Evolutionary conservation across 1,140 invertebrate species (phyloP).

Genomic region (Polypedilum vanderplanki): DNA sequence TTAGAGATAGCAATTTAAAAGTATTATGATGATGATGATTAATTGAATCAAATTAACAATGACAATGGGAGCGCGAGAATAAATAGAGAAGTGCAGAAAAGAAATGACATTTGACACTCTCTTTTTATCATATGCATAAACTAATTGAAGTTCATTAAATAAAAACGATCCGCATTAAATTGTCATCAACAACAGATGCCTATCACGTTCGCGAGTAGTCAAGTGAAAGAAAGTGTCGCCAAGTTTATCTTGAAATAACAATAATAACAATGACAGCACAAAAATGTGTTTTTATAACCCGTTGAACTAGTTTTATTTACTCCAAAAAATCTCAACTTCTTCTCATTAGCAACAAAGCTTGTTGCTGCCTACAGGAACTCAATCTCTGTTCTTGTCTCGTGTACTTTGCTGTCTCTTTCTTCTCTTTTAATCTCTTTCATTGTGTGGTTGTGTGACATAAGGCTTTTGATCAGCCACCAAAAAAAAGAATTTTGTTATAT

Average conservation of each 20-base stretch:
- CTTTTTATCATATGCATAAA: not conserved
- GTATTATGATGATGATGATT: not conserved
- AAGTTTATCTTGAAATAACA: not conserved
- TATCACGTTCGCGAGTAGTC: not conserved
- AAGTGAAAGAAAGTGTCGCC: constrained; percentile 10
- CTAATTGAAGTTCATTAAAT: not conserved
- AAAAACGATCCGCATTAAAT: not conserved
- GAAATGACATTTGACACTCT: constrained; percentile 17
- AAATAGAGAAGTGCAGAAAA: no score
- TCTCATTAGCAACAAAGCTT: constrained; percentile 8
- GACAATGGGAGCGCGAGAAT: no score
- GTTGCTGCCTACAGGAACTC: constrained; percentile 15
- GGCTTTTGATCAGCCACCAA: not conserved
- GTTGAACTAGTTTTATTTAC: not conserved
- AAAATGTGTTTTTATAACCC: not conserved
- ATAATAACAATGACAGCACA: not conserved
- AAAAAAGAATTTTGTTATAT: no score
- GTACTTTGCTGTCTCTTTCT: no score
- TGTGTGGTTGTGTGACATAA: not conserved
- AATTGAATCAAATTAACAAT: not conserved
- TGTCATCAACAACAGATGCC: not conserved
- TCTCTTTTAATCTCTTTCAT: not conserved
- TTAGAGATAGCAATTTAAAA: no score
- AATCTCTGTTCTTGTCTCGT: not conserved
- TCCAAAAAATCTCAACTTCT: not conserved